Percentiles rank a stretch among this genome's conserved stretches.
phyloP scores from a whole-genome alignment of 2,888 invertebrate species.

The Aspidiotus rigidus region DNA sequence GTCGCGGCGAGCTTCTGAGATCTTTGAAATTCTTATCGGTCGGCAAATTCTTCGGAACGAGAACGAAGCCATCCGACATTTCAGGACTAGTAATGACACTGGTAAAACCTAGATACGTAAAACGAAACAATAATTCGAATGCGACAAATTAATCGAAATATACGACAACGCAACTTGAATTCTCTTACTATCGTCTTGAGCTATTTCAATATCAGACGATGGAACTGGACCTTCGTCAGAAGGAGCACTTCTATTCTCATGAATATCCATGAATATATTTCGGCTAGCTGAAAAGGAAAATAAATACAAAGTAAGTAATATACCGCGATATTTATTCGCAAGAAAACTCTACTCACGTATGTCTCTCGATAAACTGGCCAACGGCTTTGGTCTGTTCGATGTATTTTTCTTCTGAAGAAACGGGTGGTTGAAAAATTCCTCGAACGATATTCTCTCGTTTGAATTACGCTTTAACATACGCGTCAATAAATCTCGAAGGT shows the following conservation, averaged over 20 bases:
- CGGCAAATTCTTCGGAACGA: slow-evolving; percentile 62
- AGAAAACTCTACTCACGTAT: slow-evolving; percentile 8
- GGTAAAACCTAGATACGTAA: slow-evolving; percentile 9
- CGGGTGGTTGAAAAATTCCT: slow-evolving; percentile 88
- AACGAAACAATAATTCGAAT: neutral
- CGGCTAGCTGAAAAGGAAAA: neutral
- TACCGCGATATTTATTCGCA: neutral
- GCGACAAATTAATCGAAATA: neutral
- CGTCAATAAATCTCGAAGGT: slow-evolving; percentile 74
- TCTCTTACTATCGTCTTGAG: neutral
- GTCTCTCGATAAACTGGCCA: slow-evolving; percentile 38
- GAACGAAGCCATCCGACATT: slow-evolving; percentile 66
- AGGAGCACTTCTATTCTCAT: neutral
- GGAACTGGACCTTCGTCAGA: neutral
- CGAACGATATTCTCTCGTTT: slow-evolving; percentile 90
- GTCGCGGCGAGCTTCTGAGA: slow-evolving; percentile 53
- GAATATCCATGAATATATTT: neutral
- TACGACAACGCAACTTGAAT: neutral
- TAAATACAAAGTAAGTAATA: neutral
- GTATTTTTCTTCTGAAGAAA: slow-evolving; percentile 63
- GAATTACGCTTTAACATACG: slow-evolving; percentile 85
- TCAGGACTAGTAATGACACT: slow-evolving; percentile 51
- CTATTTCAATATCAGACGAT: neutral
- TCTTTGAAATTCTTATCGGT: slow-evolving; percentile 42
- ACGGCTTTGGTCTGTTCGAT: slow-evolving; percentile 47